A percentile compares a stretch with the other conserved stretches of the same genome.
Evolutionary conservation across 2,888 invertebrate species (phyloP).

Genomic region (Lutraria lutraria): DNA sequence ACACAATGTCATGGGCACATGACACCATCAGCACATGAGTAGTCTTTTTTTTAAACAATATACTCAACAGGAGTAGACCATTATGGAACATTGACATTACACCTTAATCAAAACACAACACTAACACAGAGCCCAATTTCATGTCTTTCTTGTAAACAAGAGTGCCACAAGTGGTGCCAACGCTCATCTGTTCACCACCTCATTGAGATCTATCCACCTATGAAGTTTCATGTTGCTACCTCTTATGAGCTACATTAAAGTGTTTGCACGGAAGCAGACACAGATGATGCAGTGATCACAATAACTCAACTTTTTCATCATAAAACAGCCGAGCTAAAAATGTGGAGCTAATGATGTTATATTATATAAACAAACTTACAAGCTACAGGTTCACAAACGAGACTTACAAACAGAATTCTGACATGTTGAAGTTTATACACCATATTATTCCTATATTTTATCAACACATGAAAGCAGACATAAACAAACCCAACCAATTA

Average conservation of each 20-base stretch:
- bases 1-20: not conserved
- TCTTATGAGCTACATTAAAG: too few species aligned
- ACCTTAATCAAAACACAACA: not conserved
- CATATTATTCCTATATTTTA: constrained; percentile 28
- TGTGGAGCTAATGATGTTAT: not conserved
- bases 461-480: not conserved
- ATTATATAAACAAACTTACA: not conserved
- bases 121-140: not conserved
- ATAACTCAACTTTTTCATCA: too few species aligned
- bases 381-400: not conserved
- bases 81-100: too few species aligned
- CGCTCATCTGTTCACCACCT: too few species aligned
- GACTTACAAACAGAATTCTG: not conserved
- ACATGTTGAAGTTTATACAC: constrained; percentile 7
- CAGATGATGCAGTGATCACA: too few species aligned
- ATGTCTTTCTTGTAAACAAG: not conserved
- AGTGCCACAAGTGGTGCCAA: too few species aligned
- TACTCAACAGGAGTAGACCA: too few species aligned
- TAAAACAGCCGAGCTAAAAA: too few species aligned
- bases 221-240: too few species aligned
- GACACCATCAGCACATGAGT: not conserved
- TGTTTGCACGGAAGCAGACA: too few species aligned
- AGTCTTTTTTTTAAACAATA: too few species aligned
- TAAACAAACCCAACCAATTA: constrained; percentile 21
- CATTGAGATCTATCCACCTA: too few species aligned